A percentile compares a stretch with the other conserved stretches of the same genome.
Evolutionary conservation across 2,888 invertebrate genomes (phyloP).

Genomic region (Toxonevra muliebris): DNA sequence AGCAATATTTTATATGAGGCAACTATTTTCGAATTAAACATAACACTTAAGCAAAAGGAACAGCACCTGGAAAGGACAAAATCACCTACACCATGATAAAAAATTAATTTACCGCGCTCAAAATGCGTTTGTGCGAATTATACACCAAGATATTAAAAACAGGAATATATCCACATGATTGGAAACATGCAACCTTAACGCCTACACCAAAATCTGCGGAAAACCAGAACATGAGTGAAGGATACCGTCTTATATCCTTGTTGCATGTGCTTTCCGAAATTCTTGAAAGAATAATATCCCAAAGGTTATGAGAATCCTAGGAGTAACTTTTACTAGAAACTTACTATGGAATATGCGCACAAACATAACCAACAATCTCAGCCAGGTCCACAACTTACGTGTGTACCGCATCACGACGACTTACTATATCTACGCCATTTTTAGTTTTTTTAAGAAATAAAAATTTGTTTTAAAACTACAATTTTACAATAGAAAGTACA

Average conservation of each 20-base stretch:
- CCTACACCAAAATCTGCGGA: slow-evolving; percentile 3
- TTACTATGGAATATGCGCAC: slow-evolving; percentile 27
- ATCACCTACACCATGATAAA: slow-evolving; percentile 11
- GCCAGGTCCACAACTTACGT: slow-evolving; percentile 24
- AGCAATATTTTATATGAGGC: not conserved
- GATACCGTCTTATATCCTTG: not conserved
- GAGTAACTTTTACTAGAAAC: slow-evolving; percentile 26
- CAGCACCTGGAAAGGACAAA: not conserved
- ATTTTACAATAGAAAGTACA: too few relatives aligned
- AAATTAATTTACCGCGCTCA: not conserved
- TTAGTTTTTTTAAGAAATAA: too few relatives aligned
- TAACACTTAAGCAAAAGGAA: slow-evolving; percentile 6
- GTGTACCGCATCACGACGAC: too few relatives aligned
- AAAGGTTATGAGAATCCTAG: slow-evolving; percentile 23
- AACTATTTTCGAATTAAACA: too few relatives aligned
- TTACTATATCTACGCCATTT: too few relatives aligned
- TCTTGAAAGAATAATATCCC: slow-evolving; percentile 9
- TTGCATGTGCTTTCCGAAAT: not conserved
- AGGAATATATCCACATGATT: not conserved
- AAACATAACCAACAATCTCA: slow-evolving; percentile 14
- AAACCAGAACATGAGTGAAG: slow-evolving; percentile 8
- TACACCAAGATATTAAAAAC: not conserved
- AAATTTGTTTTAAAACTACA: too few relatives aligned
- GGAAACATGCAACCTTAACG: slow-evolving; percentile 7
- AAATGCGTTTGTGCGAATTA: not conserved